A percentile compares a stretch with the other conserved stretches of the same genome.
These are phyloP conservation scores for Cottoperca gobio DNA, from an alignment of 2,797 vertebrate genomes.

Conservation along the genomic window DNA sequence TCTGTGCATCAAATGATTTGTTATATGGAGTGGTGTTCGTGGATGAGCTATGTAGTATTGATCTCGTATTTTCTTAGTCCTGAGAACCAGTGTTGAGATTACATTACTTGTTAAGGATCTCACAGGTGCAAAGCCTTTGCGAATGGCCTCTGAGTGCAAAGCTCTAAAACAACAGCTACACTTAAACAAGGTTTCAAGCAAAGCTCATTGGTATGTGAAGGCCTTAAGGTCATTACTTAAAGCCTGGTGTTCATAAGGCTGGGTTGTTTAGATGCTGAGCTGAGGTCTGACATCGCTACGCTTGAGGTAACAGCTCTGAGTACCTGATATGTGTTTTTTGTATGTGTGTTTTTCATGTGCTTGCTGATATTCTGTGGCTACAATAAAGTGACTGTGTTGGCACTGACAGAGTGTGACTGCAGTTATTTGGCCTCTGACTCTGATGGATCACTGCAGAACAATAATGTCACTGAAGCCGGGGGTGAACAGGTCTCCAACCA, in stretches of 20 bases:
- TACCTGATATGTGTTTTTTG: conserved; percentile 18
- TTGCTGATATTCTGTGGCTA: conserved; percentile 17
- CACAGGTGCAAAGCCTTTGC: conserved; percentile 35
- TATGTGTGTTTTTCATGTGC: conserved; percentile 25
- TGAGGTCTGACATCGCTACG: conserved; percentile 42
- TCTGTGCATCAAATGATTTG: neutral
- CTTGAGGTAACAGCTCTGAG: conserved; percentile 45
- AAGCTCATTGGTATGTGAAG: conserved; percentile 53
- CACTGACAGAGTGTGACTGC: conserved; percentile 26
- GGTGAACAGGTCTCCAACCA: conserved; percentile 16
- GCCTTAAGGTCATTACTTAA: conserved; percentile 47
- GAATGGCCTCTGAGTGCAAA: conserved; percentile 41
- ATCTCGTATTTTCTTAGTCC: neutral
- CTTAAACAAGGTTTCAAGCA: conserved; percentile 39
- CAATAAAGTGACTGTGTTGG: conserved; percentile 12
- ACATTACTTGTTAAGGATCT: conserved; percentile 28
- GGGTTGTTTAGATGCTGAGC: conserved; percentile 40
- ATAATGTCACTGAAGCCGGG: conserved; percentile 7
- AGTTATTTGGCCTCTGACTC: conserved; percentile 46
- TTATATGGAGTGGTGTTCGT: neutral
- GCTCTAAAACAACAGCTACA: conserved; percentile 54
- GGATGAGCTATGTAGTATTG: neutral
- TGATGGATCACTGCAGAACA: conserved; percentile 51
- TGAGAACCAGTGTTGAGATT: conserved; percentile 5
- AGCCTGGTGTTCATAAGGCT: conserved; percentile 39